Conservation (phyloP, 2,113 vertebrate species). For the Gallinago jamesoni region DNA sequence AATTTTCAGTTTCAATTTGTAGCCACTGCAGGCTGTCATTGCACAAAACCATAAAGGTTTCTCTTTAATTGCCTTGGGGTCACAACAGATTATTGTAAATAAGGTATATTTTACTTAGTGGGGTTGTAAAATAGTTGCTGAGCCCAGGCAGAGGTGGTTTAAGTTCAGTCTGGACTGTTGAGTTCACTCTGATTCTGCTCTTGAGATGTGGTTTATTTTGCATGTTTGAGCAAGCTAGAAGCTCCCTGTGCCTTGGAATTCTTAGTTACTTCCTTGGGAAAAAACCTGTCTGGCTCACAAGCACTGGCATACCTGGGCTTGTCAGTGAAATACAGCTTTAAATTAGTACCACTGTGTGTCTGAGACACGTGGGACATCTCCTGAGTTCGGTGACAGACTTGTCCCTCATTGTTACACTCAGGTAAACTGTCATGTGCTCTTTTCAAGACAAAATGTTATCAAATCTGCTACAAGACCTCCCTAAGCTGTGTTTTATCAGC, state of each 20-base stretch:
- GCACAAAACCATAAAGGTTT: neutral
- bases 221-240: neutral
- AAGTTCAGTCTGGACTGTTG: neutral
- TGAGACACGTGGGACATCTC: neutral
- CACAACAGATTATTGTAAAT: neutral
- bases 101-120: neutral
- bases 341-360: neutral
- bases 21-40: neutral
- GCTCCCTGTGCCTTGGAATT: neutral
- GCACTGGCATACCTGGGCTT: neutral
- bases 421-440: neutral
- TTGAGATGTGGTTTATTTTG: neutral
- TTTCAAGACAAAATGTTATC: neutral
- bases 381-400: neutral
- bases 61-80: neutral
- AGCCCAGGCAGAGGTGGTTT: neutral
- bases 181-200: neutral
- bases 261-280: neutral
- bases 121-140: neutral
- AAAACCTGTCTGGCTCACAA: neutral
- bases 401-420: neutral
- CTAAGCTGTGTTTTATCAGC: neutral
- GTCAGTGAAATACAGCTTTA: neutral
- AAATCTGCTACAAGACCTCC: neutral
- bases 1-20: neutral